phyloP scores from a whole-genome alignment of 2,797 vertebrate species.

The Morus bassanus region DNA sequence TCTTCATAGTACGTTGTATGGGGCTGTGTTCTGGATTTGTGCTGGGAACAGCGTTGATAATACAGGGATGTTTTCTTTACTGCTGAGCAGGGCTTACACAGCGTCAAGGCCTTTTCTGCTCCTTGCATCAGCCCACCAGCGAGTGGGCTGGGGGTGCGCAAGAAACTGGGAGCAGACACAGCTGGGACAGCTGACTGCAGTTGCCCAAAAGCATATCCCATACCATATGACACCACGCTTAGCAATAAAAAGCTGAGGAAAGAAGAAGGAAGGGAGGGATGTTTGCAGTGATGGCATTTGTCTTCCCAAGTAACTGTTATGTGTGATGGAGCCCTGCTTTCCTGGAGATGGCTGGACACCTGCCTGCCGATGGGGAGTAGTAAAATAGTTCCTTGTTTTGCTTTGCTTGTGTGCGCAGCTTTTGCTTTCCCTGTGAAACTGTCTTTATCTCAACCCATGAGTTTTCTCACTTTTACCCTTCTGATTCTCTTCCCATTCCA shows the following conservation, averaged over 20 bases:
- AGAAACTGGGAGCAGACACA: background rate
- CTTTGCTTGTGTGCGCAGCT: background rate
- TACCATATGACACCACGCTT: background rate
- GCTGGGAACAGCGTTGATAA: background rate
- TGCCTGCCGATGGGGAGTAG: background rate
- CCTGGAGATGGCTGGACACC: background rate
- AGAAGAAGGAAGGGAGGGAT: background rate
- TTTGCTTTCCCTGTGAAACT: background rate
- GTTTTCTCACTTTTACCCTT: background rate
- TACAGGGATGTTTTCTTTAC: background rate
- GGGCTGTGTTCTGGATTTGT: background rate
- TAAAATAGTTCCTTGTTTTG: background rate
- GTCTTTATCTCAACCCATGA: background rate
- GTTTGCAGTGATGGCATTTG: accelerated
- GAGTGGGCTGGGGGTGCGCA: background rate
- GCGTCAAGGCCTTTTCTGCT: no score
- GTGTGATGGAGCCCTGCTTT: background rate
- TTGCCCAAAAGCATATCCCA: background rate
- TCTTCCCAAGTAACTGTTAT: background rate
- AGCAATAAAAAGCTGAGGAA: background rate
- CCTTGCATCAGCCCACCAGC: background rate
- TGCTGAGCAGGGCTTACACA: background rate
- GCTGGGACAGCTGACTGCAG: background rate
- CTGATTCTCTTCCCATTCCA: background rate
- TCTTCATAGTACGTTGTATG: background rate